Evolutionary conservation across 1,140 invertebrate genomes (phyloP), one percentile per base, ranked within the genome.

Genomic region (Sinonovacula constricta): DNA sequence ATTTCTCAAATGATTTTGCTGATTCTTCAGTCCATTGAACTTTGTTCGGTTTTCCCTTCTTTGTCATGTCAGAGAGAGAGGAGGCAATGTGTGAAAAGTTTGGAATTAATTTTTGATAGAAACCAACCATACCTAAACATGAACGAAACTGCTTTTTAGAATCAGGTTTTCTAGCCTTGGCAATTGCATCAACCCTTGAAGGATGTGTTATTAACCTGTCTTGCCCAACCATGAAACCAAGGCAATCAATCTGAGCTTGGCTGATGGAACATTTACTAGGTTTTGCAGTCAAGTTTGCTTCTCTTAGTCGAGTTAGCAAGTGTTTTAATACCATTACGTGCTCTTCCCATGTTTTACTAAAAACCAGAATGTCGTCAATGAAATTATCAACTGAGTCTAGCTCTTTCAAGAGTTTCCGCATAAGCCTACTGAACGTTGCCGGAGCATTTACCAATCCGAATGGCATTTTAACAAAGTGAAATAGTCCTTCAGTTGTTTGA

Each of bases 91-190:
- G 39, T 14, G 83, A 34, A 59, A 85, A 89, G 49, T 82, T 56
- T 18, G 77, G 67, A 0, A 88, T 84, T 83, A 91, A 92, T 45
- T 18, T 45, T 45, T 45, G 39, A 45, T 45, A 45, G 18, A 45
- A 45, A 7, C 39, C 39, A 7, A 90, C 75, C 2, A 91, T 62
- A 3, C 90, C 91, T 34, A 93, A 76, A 79, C 92, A 92, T 31
- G 88, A 70, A 3, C 67, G 30, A 22, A 93, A 63, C 22, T 91
- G 85, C 18, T 45, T 63, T 45, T 81, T 78, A 2, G 74, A 71
- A n/a, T 49, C 14, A n/a, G 79, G 79, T 49, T 7, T 31, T 22
- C 5, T 0, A 24, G 59, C 66, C 0, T 81, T 26, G 2, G 18
- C 15, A 4, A 65, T 77, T 24, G 24, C 85, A 63, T 83, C 62